These are phyloP conservation scores for Torymus tubicola DNA, from an alignment of 2,888 invertebrate genomes.

Conservation along the genomic window DNA sequence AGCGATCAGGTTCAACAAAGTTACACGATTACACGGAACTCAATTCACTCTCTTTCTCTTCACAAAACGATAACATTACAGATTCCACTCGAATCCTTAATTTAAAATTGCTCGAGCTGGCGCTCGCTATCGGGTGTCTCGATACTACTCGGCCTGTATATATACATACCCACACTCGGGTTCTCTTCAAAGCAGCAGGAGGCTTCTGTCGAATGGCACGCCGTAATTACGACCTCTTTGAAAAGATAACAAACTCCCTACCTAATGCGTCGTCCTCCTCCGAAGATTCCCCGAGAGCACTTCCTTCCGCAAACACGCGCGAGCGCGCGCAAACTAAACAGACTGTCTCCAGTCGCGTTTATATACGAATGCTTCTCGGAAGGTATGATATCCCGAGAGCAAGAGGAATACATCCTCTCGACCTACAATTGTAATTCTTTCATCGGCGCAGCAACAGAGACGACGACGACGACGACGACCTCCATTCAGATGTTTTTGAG, in stretches of 20 bases:
- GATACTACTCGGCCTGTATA: background rate
- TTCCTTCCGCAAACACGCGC: conserved; percentile 42
- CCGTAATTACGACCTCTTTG: conserved; percentile 37
- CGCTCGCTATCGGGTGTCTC: conserved; percentile 21
- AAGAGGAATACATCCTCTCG: conserved; percentile 18
- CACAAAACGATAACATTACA: background rate
- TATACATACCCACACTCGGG: background rate
- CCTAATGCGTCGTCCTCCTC: conserved; percentile 26
- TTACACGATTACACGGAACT: background rate
- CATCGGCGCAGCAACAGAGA: background rate
- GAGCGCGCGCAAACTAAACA: conserved; percentile 27
- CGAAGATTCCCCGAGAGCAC: conserved; percentile 17
- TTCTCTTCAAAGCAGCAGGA: background rate
- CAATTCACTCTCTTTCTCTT: background rate
- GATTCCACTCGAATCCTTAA: background rate
- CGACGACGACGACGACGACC: background rate
- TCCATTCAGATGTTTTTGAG: conserved; percentile 21
- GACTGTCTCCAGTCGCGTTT: conserved; percentile 1
- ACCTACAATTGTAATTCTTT: conserved; percentile 36
- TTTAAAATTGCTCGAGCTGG: conserved; percentile 10
- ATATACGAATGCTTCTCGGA: background rate
- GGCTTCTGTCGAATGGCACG: conserved; percentile 36
- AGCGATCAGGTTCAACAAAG: no score
- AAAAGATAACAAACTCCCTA: conserved; percentile 40
- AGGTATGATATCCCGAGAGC: conserved; percentile 2